phyloP scores from a whole-genome alignment of 2,888 invertebrate genomes.

The Cactoblastis cactorum region DNA sequence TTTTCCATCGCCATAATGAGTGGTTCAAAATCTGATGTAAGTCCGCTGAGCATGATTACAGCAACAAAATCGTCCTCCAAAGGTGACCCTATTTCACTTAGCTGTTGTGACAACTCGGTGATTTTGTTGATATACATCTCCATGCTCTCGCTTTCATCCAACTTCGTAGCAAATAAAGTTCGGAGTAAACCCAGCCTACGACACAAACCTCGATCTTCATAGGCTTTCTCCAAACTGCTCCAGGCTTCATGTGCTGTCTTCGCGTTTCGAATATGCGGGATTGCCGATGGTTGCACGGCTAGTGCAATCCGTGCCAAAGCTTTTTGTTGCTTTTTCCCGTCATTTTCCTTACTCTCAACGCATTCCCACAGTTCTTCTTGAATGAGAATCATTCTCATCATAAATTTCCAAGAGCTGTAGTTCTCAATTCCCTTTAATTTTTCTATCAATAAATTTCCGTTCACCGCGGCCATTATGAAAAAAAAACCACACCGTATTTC shows the following conservation, averaged over 20 bases:
- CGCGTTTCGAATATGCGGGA: neutral
- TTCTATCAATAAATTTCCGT: too few species aligned
- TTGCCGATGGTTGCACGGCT: neutral
- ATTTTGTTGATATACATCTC: neutral
- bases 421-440: neutral
- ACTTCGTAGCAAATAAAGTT: neutral
- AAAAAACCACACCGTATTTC: too few species aligned
- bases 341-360: neutral
- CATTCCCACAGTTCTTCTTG: neutral
- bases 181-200: neutral
- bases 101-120: neutral
- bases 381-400: neutral
- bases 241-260: neutral
- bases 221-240: neutral
- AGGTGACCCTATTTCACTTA: neutral
- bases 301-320: neutral
- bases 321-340: neutral
- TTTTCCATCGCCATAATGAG: neutral
- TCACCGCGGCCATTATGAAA: too few species aligned
- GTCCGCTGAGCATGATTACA: neutral
- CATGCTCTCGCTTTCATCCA: neutral
- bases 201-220: neutral
- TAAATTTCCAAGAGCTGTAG: neutral
- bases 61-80: neutral
- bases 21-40: neutral